Base-by-base conservation (phyloP, 1,140 invertebrate genomes). In the Temnothorax nylanderi region DNA sequence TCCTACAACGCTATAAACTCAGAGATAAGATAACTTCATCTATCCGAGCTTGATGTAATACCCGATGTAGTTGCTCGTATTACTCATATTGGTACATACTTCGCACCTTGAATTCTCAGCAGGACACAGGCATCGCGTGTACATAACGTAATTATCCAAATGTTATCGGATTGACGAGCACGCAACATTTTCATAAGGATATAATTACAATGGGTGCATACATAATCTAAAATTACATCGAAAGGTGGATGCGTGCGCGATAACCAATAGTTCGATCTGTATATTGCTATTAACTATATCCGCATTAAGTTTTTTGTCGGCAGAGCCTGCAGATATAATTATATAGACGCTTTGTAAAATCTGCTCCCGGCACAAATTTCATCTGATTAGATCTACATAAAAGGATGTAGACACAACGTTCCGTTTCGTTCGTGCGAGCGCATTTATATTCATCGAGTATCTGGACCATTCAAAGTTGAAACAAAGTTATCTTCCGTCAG, bases 1-100 rank as follows among this genome's bases (percentile, higher is more conserved):
- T 74, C 32, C 41, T 60, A 34, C 7, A 47, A 74, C 8, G 41
- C 5, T 47, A 60, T 82, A 74, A 82, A 60, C 32, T 44, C n/a
- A 13, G 8, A 74, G 80, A 82, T 72, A 72, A 82, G 80, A 84
- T 74, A 84, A 49, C 69, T 84, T 84, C 32, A 84, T 84, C 54
- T n/a, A 34, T 58, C n/a, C 7, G 11, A 44, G 34, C 49, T 58
- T 58, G 56, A 75, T 62, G 47, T 82, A 74, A 58, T 72, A n/a
- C 16, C 26, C 51, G 80, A 74, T 74, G 80, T 47, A 58, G 67
- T 60, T 58, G 26, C 41, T 44, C 51, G 80, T 74, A 34, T 80
- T 80, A 82, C 11, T 84, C 71, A 37, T 34, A 47, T 37, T 56
- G 56, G 32, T 37, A 49, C 69, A n/a, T 16, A 71, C 8, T 67